Conservation (phyloP, 2,888 invertebrate genomes). For the Graphium colonna region DNA sequence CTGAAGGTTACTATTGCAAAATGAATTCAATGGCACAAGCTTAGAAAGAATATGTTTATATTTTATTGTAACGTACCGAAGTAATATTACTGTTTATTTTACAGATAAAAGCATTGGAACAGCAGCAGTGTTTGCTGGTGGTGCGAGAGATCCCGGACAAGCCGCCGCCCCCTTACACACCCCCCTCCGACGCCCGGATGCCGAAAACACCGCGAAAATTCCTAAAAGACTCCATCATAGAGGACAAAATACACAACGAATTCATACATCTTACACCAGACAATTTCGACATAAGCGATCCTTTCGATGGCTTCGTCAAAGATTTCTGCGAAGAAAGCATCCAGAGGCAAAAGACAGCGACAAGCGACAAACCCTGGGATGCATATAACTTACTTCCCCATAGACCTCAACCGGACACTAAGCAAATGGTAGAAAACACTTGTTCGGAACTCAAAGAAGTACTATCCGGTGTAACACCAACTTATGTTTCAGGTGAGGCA, state of each 20-base stretch:
- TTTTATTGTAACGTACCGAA: too few relatives aligned
- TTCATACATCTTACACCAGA: conserved; percentile 28
- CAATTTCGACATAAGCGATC: conserved; percentile 38
- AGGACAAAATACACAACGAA: conserved; percentile 41
- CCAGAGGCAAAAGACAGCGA: conserved; percentile 40
- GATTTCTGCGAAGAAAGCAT: conserved; percentile 59
- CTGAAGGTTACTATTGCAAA: too few relatives aligned
- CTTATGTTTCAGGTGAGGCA: conserved; percentile 55
- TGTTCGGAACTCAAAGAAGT: conserved; percentile 50
- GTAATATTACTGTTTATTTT: conserved; percentile 10
- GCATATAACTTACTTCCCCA: conserved; percentile 57
- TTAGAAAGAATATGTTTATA: too few relatives aligned
- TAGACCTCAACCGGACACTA: conserved; percentile 38
- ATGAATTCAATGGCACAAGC: too few relatives aligned
- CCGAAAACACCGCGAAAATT: conserved; percentile 46
- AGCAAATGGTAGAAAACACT: conserved; percentile 42
- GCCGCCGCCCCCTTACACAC: conserved; percentile 71
- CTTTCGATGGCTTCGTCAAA: conserved; percentile 53
- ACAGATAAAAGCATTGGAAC: conserved; percentile 70
- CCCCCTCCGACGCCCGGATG: conserved; percentile 46
- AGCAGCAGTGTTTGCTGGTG: conserved; percentile 64
- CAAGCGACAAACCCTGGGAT: conserved; percentile 63
- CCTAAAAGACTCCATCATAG: conserved; percentile 39
- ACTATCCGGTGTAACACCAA: conserved; percentile 46
- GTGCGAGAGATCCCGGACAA: conserved; percentile 73